Evolutionary conservation across 2,113 vertebrate species (phyloP).

Genomic region (Hyaena hyaena): DNA sequence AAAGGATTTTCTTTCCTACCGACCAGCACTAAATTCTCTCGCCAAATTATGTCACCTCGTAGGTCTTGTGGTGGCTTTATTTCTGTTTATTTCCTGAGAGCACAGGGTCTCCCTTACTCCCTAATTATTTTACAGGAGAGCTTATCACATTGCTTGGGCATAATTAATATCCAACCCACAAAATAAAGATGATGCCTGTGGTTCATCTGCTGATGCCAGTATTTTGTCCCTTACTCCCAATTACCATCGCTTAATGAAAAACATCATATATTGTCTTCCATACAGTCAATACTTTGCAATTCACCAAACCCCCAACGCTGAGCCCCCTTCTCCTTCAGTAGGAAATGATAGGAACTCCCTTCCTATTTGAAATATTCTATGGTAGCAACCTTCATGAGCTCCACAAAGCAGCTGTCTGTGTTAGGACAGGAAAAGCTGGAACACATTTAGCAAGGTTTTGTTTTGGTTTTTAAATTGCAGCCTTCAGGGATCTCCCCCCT

Average conservation of each 20-base stretch:
- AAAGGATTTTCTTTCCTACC: background rate
- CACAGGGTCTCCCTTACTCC: background rate
- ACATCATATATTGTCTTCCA: background rate
- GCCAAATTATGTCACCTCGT: background rate
- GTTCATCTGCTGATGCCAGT: background rate
- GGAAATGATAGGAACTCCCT: background rate
- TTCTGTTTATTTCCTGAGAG: background rate
- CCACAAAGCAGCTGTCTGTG: background rate
- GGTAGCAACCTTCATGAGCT: background rate
- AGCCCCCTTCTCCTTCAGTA: background rate
- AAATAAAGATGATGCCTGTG: background rate
- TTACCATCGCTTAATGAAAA: background rate
- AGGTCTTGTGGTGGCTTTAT: background rate
- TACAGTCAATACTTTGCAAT: background rate
- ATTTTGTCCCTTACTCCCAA: background rate
- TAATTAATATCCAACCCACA: background rate
- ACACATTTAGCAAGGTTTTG: constrained; percentile 67
- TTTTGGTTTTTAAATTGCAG: constrained; percentile 50
- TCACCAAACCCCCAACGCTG: background rate
- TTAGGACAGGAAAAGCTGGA: constrained; percentile 52
- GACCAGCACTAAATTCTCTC: background rate
- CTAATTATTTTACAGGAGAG: background rate
- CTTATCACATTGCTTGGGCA: background rate
- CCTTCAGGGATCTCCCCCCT: background rate
- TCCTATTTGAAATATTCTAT: constrained; percentile 11